Percentiles rank a stretch among this genome's conserved stretches.
phyloP scores from a whole-genome alignment of 1,140 invertebrate species.

The Akabosia matsudoensis region DNA sequence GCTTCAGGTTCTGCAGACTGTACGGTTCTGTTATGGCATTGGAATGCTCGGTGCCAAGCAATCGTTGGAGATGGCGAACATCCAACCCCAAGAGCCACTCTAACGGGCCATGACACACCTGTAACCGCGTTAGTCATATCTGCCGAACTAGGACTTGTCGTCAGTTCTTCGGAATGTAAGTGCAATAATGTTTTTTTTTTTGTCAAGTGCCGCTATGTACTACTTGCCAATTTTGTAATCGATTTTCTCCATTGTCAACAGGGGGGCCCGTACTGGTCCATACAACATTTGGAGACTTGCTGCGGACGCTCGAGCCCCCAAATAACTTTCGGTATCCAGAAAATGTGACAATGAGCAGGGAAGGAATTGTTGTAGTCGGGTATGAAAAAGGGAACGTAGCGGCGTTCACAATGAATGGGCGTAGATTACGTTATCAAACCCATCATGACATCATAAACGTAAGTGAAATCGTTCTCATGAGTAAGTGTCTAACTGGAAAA shows the following conservation, averaged over 20 bases:
- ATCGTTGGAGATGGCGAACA: slow-evolving; percentile 93
- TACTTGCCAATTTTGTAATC: background rate
- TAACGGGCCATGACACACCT: slow-evolving; percentile 94
- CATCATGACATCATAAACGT: slow-evolving; percentile 95
- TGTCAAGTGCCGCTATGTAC: background rate
- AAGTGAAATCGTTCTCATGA: slow-evolving; percentile 38
- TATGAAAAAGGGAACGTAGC: slow-evolving; percentile 88
- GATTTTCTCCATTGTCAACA: slow-evolving; percentile 51
- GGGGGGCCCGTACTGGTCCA: slow-evolving; percentile 95
- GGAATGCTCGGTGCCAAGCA: slow-evolving; percentile 91
- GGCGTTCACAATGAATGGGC: slow-evolving; percentile 88
- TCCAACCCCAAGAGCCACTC: slow-evolving; percentile 88
- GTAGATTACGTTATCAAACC: slow-evolving; percentile 77
- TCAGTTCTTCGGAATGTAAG: slow-evolving; percentile 85
- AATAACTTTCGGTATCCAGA: slow-evolving; percentile 77
- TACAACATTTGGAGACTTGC: slow-evolving; percentile 95
- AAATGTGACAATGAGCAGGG: slow-evolving; percentile 86
- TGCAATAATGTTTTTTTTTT: slow-evolving; percentile 42
- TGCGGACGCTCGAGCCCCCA: slow-evolving; percentile 82
- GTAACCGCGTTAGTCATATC: slow-evolving; percentile 93
- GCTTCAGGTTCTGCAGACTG: slow-evolving; percentile 97
- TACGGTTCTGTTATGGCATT: slow-evolving; percentile 96
- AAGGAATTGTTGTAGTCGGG: slow-evolving; percentile 93
- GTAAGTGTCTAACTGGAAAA: no score
- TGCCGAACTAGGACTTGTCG: slow-evolving; percentile 94